phyloP scores from a whole-genome alignment of 2,888 invertebrate species.

The Dicyrtoma fusca region DNA sequence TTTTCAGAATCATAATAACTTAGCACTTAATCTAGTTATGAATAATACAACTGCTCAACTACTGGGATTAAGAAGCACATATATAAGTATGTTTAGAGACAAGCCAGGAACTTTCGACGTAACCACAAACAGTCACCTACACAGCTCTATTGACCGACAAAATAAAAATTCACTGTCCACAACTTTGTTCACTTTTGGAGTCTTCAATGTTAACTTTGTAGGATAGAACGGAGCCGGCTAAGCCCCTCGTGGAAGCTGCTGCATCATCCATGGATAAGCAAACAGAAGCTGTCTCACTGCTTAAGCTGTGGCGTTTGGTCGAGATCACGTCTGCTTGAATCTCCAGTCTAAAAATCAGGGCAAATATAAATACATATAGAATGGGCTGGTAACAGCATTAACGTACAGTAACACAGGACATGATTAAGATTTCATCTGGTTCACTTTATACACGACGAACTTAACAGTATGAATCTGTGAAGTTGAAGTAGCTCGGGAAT shows the following conservation, averaged over 20 bases:
- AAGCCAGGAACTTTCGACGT: no score
- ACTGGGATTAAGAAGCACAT: no score
- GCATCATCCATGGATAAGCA: constrained; percentile 69
- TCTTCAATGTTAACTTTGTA: constrained; percentile 64
- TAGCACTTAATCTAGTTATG: no score
- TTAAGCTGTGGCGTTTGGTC: constrained; percentile 69
- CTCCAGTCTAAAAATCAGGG: constrained; percentile 65
- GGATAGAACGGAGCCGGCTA: constrained; percentile 76
- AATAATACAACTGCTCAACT: no score
- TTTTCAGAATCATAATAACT: no score
- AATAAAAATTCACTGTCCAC: constrained; percentile 42
- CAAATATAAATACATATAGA: constrained; percentile 28
- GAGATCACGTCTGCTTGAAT: constrained; percentile 72
- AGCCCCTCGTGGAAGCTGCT: constrained; percentile 73
- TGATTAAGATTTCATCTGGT: neutral
- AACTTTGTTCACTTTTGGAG: constrained; percentile 56
- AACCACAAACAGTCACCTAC: no score
- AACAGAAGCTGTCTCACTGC: constrained; percentile 69
- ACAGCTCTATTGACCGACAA: neutral
- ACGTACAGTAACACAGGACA: neutral
- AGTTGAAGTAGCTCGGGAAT: no score
- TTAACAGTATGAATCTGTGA: no score
- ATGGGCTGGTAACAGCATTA: neutral
- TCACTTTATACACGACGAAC: no score
- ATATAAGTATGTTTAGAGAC: no score